These are phyloP conservation scores for Cydia splendana DNA, from an alignment of 1,140 invertebrate genomes.

Conservation along the genomic window DNA sequence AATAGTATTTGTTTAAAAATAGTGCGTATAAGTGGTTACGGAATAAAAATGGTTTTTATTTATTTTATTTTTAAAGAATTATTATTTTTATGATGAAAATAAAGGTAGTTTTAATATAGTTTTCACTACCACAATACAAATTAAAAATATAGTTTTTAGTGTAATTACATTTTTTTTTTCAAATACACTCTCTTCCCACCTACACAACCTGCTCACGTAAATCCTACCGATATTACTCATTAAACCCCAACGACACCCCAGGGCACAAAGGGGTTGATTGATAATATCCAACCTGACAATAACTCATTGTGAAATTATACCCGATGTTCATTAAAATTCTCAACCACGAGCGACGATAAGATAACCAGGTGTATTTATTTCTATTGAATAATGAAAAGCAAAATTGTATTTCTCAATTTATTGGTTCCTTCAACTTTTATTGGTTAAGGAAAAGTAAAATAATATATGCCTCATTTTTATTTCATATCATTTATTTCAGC, in stretches of 20 bases:
- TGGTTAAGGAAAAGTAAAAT: too few species aligned
- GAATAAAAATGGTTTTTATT: too few species aligned
- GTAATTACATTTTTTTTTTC: background rate
- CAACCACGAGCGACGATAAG: background rate
- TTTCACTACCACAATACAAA: too few species aligned
- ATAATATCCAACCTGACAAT: background rate
- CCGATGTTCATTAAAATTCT: conserved; percentile 8
- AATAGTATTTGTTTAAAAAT: too few species aligned
- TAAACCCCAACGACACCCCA: background rate
- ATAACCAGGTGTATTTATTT: background rate
- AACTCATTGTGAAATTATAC: background rate
- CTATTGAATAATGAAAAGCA: background rate
- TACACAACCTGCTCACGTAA: background rate
- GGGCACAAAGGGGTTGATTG: conserved; percentile 10
- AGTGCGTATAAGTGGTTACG: too few species aligned
- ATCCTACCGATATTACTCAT: conserved; percentile 4
- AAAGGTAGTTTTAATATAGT: too few species aligned
- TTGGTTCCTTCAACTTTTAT: background rate
- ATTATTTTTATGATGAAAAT: too few species aligned
- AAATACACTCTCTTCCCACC: background rate
- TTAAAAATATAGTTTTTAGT: too few species aligned
- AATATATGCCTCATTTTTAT: background rate
- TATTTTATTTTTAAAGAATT: too few species aligned
- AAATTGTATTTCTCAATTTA: conserved; percentile 2
- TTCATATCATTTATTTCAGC: too few species aligned